These are phyloP conservation scores for Erynnis tages DNA, from an alignment of 2,888 invertebrate species.

Conservation along the genomic window DNA sequence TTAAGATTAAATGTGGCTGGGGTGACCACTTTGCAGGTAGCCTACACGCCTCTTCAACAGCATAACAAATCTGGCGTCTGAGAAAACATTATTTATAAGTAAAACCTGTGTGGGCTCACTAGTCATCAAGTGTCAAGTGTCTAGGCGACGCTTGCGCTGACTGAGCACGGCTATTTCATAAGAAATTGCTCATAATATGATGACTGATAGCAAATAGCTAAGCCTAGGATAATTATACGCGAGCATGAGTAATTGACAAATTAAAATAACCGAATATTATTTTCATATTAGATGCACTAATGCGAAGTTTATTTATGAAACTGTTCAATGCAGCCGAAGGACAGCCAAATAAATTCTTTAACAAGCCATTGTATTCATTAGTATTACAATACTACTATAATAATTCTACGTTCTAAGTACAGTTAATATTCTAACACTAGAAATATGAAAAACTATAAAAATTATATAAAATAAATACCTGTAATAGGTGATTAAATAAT, in stretches of 20 bases:
- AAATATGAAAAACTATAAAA: too few relatives aligned
- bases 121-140: constrained; percentile 57
- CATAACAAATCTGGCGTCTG: constrained; percentile 11
- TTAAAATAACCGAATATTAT: constrained; percentile 15
- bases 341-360: too few relatives aligned
- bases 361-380: too few relatives aligned
- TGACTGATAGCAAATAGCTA: constrained; percentile 44
- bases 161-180: constrained; percentile 56
- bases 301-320: background rate
- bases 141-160: constrained; percentile 58
- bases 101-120: constrained; percentile 57
- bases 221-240: constrained; percentile 13
- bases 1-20: too few relatives aligned
- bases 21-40: too few relatives aligned
- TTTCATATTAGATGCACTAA: constrained; percentile 4
- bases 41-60: too few relatives aligned
- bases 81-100: constrained; percentile 32
- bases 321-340: background rate
- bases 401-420: too few relatives aligned
- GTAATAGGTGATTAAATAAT: too few relatives aligned
- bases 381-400: too few relatives aligned
- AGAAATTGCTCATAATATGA: constrained; percentile 61
- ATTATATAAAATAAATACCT: too few relatives aligned
- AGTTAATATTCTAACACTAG: too few relatives aligned
- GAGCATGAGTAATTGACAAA: constrained; percentile 2